These are phyloP conservation scores for Acropora tenuis DNA, from an alignment of 64 coral and sea anemone genomes.

Conservation along the genomic window DNA sequence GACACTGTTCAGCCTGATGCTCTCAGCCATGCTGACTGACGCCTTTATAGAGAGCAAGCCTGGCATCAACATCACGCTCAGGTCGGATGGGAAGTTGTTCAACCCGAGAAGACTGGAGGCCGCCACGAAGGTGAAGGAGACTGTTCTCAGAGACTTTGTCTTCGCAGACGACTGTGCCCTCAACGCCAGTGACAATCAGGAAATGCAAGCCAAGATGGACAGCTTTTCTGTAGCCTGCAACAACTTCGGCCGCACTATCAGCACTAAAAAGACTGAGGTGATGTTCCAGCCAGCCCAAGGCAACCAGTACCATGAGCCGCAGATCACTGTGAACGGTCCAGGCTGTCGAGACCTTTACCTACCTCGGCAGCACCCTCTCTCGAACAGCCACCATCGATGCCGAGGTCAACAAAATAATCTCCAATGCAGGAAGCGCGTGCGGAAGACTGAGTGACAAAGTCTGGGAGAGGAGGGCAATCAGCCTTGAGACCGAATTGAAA, in stretches of 20 bases:
- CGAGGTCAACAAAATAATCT: slow-evolving; percentile 33
- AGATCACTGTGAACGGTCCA: slow-evolving; percentile 20
- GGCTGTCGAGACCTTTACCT: slow-evolving; percentile 32
- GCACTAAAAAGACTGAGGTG: slow-evolving; percentile 56
- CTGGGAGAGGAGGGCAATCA: slow-evolving; percentile 62
- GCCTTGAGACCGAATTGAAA: slow-evolving; percentile 47
- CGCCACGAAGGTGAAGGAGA: background rate
- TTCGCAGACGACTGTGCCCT: slow-evolving; percentile 56
- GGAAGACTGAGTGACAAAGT: slow-evolving; percentile 36
- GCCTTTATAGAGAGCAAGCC: background rate
- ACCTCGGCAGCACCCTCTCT: slow-evolving; percentile 52
- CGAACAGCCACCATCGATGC: background rate
- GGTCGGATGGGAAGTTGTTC: slow-evolving; percentile 1
- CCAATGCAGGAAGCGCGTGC: slow-evolving; percentile 46
- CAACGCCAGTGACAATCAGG: background rate
- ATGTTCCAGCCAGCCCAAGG: slow-evolving; percentile 8
- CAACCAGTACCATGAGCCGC: background rate
- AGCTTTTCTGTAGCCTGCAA: background rate
- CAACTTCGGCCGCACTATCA: slow-evolving; percentile 53
- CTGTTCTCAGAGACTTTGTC: background rate
- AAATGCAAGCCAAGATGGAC: slow-evolving; percentile 11
- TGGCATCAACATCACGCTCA: background rate
- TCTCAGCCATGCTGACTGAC: slow-evolving; percentile 11
- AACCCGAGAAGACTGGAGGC: slow-evolving; percentile 7
- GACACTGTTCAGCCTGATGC: slow-evolving; percentile 24